Percentiles rank a stretch among this genome's conserved stretches.
phyloP scores from a whole-genome alignment of 1,140 invertebrate genomes.

The Drosophila setifemur region DNA sequence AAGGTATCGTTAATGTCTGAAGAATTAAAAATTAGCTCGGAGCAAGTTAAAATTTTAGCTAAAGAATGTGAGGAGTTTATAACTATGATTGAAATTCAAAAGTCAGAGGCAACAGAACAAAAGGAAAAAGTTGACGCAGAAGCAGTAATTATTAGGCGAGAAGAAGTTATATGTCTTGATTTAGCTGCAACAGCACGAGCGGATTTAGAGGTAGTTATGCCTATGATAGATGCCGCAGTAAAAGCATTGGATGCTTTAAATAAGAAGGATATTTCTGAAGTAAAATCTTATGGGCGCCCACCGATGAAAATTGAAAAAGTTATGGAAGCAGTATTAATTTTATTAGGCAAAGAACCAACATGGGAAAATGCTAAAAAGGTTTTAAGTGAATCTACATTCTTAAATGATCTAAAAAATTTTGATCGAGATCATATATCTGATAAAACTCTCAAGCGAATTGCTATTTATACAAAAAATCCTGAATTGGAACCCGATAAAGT shows the following conservation, averaged over 20 bases:
- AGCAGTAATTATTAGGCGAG: conserved; percentile 89
- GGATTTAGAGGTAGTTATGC: conserved; percentile 92
- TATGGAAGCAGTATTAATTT: conserved; percentile 93
- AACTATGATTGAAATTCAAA: conserved; percentile 89
- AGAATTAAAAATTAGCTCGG: conserved; percentile 90
- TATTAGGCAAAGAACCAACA: conserved; percentile 89
- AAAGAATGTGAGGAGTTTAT: conserved; percentile 85
- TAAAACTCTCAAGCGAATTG: conserved; percentile 90
- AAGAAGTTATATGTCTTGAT: conserved; percentile 90
- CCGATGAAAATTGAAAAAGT: conserved; percentile 93
- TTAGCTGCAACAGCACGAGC: conserved; percentile 90
- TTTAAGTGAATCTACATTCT: conserved; percentile 90
- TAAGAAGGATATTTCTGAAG: conserved; percentile 94
- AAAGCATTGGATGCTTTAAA: conserved; percentile 91
- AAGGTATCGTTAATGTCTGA: conserved; percentile 91
- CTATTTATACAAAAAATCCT: conserved; percentile 89
- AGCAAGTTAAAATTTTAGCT: conserved; percentile 83
- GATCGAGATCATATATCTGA: conserved; percentile 94
- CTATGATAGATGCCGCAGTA: conserved; percentile 91
- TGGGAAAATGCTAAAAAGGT: conserved; percentile 94
- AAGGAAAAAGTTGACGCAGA: conserved; percentile 86
- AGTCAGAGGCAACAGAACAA: conserved; percentile 91
- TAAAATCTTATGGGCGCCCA: conserved; percentile 93
- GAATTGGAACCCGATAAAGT: conserved; percentile 94
- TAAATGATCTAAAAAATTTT: conserved; percentile 90